Evolutionary conservation across 2,888 invertebrate species (phyloP), one percentile per base, ranked within the genome.

Genomic region (Tryphoninae sp.): DNA sequence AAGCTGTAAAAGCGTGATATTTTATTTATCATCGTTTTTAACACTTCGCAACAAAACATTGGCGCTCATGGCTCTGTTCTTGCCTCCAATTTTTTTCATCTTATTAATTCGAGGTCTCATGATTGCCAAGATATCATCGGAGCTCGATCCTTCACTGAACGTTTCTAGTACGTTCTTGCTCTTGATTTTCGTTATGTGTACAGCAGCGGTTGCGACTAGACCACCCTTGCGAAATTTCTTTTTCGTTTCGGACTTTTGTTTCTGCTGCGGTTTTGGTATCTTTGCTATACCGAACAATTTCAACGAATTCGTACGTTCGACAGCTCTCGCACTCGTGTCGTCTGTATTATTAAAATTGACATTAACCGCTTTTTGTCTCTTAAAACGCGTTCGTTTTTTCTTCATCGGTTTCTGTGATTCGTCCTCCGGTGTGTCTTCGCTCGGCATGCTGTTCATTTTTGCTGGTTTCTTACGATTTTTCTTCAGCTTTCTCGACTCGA

Each of bases 161-260:
- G 85, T 83, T 72, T 88, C 86, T 13, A 78, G 61, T 2, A 82
- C 65, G 19, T 74, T 67, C 73, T 87, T 86, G 49, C 65, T 73
- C 78, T 86, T 88, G 19, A 78, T 69, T 55, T 88, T 88, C 9
- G 85, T 78, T 4, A 86, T 80, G 51, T 80, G 84, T 11, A 84
- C 75, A 16, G 85, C 84, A 9, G 94, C 94, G 11, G 94, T 94
- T 40, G 94, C 94, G 0, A 95, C 94, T 82, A 94, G 92, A 22
- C 94, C 94, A 79, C 94, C 92, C 85, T 94, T 94, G 86, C 94
- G 94, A 86, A 95, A 95, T 82, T 93, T 93, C 78, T 90, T 90
- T 9, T 83, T 82, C 8, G 81, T 49, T 68, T 84, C 84, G 2
- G 76, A 59, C 55, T 84, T 84, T 9, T 51, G 49, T 65, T 84